These are phyloP conservation scores for Lypha dubia DNA, from an alignment of 2,888 invertebrate species.

Conservation along the genomic window DNA sequence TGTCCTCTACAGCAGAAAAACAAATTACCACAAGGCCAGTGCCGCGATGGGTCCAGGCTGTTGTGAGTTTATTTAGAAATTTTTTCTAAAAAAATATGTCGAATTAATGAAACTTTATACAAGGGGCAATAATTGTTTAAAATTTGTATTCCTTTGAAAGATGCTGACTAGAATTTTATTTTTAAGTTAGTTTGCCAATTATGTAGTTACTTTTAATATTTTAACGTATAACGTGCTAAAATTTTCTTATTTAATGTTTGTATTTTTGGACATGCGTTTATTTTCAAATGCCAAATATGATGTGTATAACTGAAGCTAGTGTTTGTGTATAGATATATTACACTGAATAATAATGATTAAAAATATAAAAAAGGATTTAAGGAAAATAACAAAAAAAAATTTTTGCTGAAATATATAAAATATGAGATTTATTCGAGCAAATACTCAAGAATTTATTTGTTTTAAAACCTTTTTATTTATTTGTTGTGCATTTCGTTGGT, in stretches of 20 bases:
- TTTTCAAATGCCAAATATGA: slow-evolving; percentile 4
- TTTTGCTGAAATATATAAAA: too few relatives aligned
- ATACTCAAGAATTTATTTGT: too few relatives aligned
- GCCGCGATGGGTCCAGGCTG: slow-evolving; percentile 91
- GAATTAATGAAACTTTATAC: not conserved
- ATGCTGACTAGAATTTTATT: slow-evolving; percentile 13
- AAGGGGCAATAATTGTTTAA: not conserved
- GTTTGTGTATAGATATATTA: too few relatives aligned
- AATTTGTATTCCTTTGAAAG: slow-evolving; percentile 11
- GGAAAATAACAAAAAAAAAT: too few relatives aligned
- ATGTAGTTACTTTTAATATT: not conserved
- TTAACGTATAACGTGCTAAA: not conserved
- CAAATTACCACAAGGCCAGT: slow-evolving; percentile 88
- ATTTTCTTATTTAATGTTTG: slow-evolving; percentile 16
- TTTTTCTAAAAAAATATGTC: slow-evolving; percentile 86
- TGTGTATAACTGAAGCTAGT: not conserved
- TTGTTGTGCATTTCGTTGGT: too few relatives aligned
- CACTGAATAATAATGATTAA: too few relatives aligned
- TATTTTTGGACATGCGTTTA: not conserved
- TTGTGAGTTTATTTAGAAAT: slow-evolving; percentile 90
- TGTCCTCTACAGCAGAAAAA: slow-evolving; percentile 86
- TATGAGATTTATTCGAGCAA: too few relatives aligned
- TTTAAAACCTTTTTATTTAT: too few relatives aligned
- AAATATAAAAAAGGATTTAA: too few relatives aligned
- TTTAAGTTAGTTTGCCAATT: slow-evolving; percentile 6